Base-by-base conservation (phyloP, 2,888 invertebrate species). In the Netelia inedita region DNA sequence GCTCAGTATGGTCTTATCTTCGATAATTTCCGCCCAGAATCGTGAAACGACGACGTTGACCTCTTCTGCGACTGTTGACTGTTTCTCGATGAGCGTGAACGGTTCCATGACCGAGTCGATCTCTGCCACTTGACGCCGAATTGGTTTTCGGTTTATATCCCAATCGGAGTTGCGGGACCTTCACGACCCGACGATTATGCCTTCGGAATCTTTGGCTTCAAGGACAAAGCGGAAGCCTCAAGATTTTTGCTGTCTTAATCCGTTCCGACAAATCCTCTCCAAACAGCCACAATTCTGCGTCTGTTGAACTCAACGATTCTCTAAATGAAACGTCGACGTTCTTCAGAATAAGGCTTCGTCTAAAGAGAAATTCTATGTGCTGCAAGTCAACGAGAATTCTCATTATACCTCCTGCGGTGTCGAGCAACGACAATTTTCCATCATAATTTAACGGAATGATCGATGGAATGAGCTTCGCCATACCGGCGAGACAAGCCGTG, bases 341-440 rank as follows among this genome's bases (percentile, higher is more conserved):
- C 28, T 72, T 73, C n/a, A 73, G 43, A 72, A 81, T 81, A n/a
- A 81, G 19, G 35, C n/a, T 81, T 14, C 74, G 63, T 23, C 68
- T 43, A 43, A 80, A 74, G 23, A 66, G 21, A 2, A 53, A 75
- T 81, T 75, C 28, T 28, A 68, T 74, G 11, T 14, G 66, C 41
- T 66, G 73, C 6, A 73, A 41, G 21, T 80, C 66, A 16, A 59
- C 41, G 23, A 80, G 21, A 63, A 80, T 65, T 23, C 66, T 74
- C 21, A 50, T 50, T 10, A 53, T n/a, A n/a, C 50, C 43, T 23
- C 53, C 53, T 23, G 16, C 50, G n/a, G 50, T 69, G 23, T 69
- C 68, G 23, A 69, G 11, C 68, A 53, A 43, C 11, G 23, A 23
- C 14, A 69, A 23, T 11, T 69, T 69, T 9, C 50, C 68, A 11